phyloP scores from a whole-genome alignment of 2,888 invertebrate species.

The Cyaniris semiargus region DNA sequence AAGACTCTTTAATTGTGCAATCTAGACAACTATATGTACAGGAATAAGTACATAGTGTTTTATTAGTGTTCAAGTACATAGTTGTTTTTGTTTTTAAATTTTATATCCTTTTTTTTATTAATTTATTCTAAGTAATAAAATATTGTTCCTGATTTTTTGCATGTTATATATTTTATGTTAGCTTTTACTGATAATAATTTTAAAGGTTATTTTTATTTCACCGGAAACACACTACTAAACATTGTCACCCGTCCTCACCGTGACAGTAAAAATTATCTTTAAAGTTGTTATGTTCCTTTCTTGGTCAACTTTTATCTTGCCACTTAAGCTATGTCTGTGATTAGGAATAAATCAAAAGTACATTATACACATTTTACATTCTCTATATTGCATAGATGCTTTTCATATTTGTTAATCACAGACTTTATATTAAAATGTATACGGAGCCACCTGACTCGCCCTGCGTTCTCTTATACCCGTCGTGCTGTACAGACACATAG shows the following conservation, averaged over 20 bases:
- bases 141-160: conserved; percentile 49
- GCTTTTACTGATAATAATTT: conserved; percentile 45
- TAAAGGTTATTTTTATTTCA: conserved; percentile 53
- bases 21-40: conserved; percentile 59
- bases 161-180: conserved; percentile 37
- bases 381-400: conserved; percentile 20
- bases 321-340: conserved; percentile 68
- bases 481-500: conserved; percentile 23
- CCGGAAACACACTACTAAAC: conserved; percentile 30
- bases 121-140: conserved; percentile 20
- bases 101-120: conserved; percentile 32
- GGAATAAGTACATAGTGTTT: no score
- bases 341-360: conserved; percentile 49
- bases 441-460: background rate
- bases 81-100: conserved; percentile 38
- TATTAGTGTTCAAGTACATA: no score
- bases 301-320: conserved; percentile 54
- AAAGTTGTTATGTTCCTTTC: conserved; percentile 39
- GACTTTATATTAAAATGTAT: background rate
- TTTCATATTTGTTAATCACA: background rate
- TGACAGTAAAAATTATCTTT: conserved; percentile 53
- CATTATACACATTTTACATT: conserved; percentile 33
- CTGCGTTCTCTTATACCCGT: background rate
- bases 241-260: conserved; percentile 41
- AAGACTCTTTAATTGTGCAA: conserved; percentile 69